Evolutionary conservation across 2,888 invertebrate species (phyloP).

Genomic region (Drosophila prostipennis): DNA sequence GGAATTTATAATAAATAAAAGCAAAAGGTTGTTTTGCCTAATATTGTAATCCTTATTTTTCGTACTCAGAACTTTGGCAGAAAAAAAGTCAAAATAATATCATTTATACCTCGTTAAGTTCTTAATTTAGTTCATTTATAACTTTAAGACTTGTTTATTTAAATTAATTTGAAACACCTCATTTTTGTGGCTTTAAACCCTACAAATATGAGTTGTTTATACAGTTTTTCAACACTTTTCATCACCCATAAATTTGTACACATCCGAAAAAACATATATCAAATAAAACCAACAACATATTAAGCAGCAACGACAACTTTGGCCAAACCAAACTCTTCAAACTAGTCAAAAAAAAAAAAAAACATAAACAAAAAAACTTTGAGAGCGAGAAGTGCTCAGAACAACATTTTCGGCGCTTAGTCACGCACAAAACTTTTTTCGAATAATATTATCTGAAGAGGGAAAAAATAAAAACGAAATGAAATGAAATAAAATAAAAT

Average conservation of each 20-base stretch:
- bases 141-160: no score
- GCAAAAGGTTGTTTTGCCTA: no score
- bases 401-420: constrained; percentile 49
- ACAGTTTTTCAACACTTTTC: neutral
- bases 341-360: constrained; percentile 10
- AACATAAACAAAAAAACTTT: neutral
- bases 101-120: no score
- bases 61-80: no score
- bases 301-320: constrained; percentile 14
- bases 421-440: constrained; percentile 51
- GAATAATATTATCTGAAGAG: constrained; percentile 42
- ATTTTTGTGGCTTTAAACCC: neutral
- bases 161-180: no score
- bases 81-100: no score
- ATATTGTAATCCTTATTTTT: no score
- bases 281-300: constrained; percentile 17
- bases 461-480: constrained; percentile 2
- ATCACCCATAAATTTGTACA: constrained; percentile 9
- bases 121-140: no score
- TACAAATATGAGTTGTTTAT: constrained; percentile 7
- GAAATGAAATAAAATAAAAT: neutral
- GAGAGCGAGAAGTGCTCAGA: constrained; percentile 35
- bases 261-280: constrained; percentile 3
- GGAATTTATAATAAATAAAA: no score
- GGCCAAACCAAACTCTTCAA: constrained; percentile 19